Conservation (phyloP, 2,797 vertebrate species). For the Myioborus melanocephalus region DNA sequence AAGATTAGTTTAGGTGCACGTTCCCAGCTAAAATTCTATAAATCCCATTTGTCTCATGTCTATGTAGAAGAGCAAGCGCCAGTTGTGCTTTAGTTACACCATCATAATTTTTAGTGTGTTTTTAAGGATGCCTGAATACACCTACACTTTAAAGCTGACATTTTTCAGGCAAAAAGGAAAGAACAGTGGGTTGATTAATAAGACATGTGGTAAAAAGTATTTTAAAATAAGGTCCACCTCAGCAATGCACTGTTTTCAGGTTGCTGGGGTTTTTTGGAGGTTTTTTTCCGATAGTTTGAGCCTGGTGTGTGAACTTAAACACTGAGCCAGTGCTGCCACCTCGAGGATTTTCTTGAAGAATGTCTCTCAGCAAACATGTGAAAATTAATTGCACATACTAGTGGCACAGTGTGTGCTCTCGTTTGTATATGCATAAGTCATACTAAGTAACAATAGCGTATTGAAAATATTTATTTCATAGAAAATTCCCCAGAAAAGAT, state of each 20-base stretch:
- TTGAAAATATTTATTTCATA: neutral
- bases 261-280: neutral
- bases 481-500: neutral
- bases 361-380: neutral
- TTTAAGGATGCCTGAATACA: neutral
- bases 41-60: neutral
- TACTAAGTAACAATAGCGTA: neutral
- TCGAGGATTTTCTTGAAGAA: constrained; percentile 42
- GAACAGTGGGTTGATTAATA: neutral
- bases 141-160: neutral
- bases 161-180: neutral
- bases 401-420: neutral
- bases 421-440: fast-evolving
- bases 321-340: constrained; percentile 70
- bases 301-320: neutral
- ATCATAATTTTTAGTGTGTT: neutral
- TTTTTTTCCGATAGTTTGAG: neutral
- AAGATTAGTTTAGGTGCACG: neutral
- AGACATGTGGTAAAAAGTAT: neutral
- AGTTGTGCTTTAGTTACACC: neutral
- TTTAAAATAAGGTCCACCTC: neutral
- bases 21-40: neutral
- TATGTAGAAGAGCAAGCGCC: neutral
- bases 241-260: neutral
- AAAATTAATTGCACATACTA: neutral